These are phyloP conservation scores for Chrysocyon brachyurus DNA, from an alignment of 2,797 vertebrate genomes.

Conservation along the genomic window DNA sequence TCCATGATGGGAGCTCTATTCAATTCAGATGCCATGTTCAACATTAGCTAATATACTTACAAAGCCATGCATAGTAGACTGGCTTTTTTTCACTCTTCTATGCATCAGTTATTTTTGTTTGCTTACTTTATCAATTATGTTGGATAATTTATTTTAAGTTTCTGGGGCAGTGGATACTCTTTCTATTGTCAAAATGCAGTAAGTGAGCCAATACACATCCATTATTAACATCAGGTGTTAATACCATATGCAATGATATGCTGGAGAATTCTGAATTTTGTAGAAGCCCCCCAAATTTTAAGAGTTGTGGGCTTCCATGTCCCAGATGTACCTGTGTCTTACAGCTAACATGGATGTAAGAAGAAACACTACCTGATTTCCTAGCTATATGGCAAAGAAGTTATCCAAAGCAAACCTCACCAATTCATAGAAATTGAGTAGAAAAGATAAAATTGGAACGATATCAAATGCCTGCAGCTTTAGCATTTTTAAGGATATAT, in stretches of 20 bases:
- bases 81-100: background rate
- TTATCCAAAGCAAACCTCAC: background rate
- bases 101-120: background rate
- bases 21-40: background rate
- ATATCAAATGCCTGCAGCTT: background rate
- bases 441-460: background rate
- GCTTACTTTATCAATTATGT: background rate
- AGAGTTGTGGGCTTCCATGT: background rate
- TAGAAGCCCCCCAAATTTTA: background rate
- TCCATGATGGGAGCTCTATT: background rate
- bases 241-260: background rate
- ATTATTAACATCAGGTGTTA: background rate
- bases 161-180: background rate
- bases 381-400: background rate
- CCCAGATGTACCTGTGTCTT: background rate
- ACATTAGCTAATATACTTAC: background rate
- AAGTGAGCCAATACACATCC: too few relatives aligned
- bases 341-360: accelerated
- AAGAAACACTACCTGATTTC: background rate
- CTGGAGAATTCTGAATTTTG: background rate
- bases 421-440: background rate
- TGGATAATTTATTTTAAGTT: background rate
- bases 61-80: background rate
- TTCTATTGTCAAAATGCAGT: background rate
- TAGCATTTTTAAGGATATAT: background rate